These are phyloP conservation scores for Tetramorium bicarinatum DNA, from an alignment of 2,888 invertebrate species.

Conservation along the genomic window DNA sequence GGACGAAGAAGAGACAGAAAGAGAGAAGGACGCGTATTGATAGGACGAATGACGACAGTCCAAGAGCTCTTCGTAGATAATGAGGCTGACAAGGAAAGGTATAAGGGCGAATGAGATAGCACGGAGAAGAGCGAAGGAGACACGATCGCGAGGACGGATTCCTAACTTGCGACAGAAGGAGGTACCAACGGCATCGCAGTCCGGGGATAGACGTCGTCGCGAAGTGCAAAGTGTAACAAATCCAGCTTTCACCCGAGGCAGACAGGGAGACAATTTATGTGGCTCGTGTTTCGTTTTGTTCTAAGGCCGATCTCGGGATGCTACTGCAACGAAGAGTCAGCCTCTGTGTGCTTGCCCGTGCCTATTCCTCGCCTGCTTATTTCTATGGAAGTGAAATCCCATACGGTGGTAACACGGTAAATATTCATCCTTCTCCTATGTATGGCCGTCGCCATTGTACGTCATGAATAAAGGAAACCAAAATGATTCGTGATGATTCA, in stretches of 20 bases:
- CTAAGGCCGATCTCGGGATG: constrained; percentile 79
- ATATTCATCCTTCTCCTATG: constrained; percentile 64
- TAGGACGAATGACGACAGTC: constrained; percentile 72
- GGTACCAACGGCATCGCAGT: constrained; percentile 64
- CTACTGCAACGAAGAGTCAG: constrained; percentile 79
- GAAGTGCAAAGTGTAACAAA: constrained; percentile 86
- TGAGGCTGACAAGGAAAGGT: constrained; percentile 72
- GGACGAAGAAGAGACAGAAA: constrained; percentile 54
- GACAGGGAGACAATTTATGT: constrained; percentile 86
- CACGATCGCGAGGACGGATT: constrained; percentile 72
- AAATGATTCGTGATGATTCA: constrained; percentile 12
- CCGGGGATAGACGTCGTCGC: constrained; percentile 81
- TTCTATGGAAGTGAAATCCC: constrained; percentile 75
- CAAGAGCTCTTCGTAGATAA: constrained; percentile 69
- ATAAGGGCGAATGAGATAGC: constrained; percentile 62
- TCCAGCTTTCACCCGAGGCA: constrained; percentile 85
- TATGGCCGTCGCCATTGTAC: background rate
- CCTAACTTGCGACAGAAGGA: constrained; percentile 67
- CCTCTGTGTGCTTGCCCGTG: constrained; percentile 65
- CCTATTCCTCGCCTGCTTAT: constrained; percentile 70
- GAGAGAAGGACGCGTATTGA: constrained; percentile 66
- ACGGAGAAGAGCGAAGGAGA: constrained; percentile 56
- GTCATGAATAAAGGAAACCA: background rate
- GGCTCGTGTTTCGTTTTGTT: constrained; percentile 85
- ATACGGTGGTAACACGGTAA: constrained; percentile 63